Base-by-base conservation (phyloP, 2,797 vertebrate genomes). In the Monodelphis domestica region DNA sequence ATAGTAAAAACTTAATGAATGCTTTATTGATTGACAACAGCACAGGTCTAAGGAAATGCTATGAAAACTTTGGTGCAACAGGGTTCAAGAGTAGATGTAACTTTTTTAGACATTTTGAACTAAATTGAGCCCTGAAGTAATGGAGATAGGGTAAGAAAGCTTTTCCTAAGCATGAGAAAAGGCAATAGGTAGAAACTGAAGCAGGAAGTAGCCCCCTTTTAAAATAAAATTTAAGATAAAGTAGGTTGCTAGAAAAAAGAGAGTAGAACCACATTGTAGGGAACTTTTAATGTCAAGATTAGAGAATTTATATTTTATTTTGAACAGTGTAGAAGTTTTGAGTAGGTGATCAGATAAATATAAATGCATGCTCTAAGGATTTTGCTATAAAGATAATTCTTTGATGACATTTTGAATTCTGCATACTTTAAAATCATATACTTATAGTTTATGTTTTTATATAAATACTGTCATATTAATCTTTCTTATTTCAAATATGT, bases 391-490 rank as follows among this genome's bases (percentile, higher is more conserved):
- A n/a, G n/a, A 12, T 54, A 54, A 89, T 45, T 54, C 33, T 54
- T 54, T 12, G 84, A n/a, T 59, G 38, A 28, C 56, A 89, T 2
- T 92, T 45, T 59, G 51, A 51, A n/a, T 88, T 53, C 3, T 92
- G 50, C 91, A 1, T 90, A 15, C 84, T n/a, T n/a, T n/a, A n/a
- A 92, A 87, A 28, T 91, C 54, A 92, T 30, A 87, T 3, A 45
- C 89, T 94, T 54, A 53, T 63, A 53, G 11, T 12, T 50, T 88
- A 28, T 88, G 51, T 87, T 91, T 91, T 89, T 89, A 57, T 95
- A 2, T 94, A 59, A 90, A 59, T 90, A 59, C 38, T 70, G 10
- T 94, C 56, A 91, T 33, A 30, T 9, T 90, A 59, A n/a, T n/a
- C n/a, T n/a, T n/a, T n/a, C n/a, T n/a, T n/a, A n/a, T n/a, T n/a